These are phyloP conservation scores for Eufriesea mexicana DNA, from an alignment of 1,140 invertebrate species.

Conservation along the genomic window DNA sequence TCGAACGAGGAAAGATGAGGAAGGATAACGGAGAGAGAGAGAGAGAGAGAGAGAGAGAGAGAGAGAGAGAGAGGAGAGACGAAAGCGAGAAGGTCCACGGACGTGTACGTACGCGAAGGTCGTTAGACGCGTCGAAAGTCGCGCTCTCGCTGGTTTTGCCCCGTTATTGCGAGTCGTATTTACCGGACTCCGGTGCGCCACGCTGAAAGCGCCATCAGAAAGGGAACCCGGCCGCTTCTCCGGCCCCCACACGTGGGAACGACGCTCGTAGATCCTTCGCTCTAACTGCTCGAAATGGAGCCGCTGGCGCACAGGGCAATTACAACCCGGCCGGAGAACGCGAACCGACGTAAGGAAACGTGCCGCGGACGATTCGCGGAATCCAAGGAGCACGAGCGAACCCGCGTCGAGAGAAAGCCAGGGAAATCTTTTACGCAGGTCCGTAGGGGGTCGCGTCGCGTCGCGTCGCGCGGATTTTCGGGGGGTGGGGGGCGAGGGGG, in stretches of 20 bases:
- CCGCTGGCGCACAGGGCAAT: slow-evolving; percentile 23
- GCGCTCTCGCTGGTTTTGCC: slow-evolving; percentile 61
- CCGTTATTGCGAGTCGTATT: slow-evolving; percentile 70
- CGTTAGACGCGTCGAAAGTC: slow-evolving; percentile 58
- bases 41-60: too few relatives aligned
- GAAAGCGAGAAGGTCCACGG: slow-evolving; percentile 34
- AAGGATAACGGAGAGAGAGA: background rate
- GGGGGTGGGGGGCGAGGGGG: too few relatives aligned
- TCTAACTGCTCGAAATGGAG: slow-evolving; percentile 10
- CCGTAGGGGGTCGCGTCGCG: too few relatives aligned
- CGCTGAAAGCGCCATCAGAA: slow-evolving; percentile 75
- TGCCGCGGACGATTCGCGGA: background rate
- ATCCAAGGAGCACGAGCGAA: background rate
- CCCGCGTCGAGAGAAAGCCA: background rate
- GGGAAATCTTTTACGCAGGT: background rate
- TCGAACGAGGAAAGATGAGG: background rate
- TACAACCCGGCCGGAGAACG: background rate
- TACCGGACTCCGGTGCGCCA: slow-evolving; percentile 63
- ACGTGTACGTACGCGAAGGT: slow-evolving; percentile 33
- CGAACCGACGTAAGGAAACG: slow-evolving; percentile 4
- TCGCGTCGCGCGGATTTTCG: too few relatives aligned
- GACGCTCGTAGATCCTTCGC: slow-evolving; percentile 16
- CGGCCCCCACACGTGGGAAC: slow-evolving; percentile 50
- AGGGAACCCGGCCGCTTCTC: slow-evolving; percentile 24
- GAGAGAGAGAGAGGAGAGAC: too few relatives aligned